Base-by-base conservation (phyloP, 2,113 vertebrate species). In the Indri indri region DNA sequence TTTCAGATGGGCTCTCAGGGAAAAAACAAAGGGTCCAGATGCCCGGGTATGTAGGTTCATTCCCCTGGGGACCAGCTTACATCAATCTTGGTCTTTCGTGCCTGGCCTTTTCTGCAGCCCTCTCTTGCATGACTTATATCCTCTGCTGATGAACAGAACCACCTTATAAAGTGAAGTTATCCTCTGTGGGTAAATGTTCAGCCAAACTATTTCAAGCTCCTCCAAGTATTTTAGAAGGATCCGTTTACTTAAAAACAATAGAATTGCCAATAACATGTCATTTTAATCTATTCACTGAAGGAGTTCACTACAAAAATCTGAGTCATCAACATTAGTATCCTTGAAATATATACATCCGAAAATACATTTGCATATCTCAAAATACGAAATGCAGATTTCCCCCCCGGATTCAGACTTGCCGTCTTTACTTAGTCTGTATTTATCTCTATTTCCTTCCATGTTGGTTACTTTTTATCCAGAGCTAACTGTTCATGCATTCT, bases 151-250 rank as follows among this genome's bases (percentile, higher is more conserved):
- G 89, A 70, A 18, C 61, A 70, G 4, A 66, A 10, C 16, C 2
- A 2, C 25, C 52, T 37, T 54, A 13, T 9, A 25, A 65, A 82
- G 52, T 27, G 14, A 63, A 59, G 57, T 40, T 42, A 7, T 61
- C 10, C 59, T 87, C 85, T 32, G 40, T 59, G 50, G 74, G 45
- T 54, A 37, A 52, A 71, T 65, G 57, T 13, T 87, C 70, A 91
- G 18, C 30, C 63, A 52, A 34, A 13, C 45, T 9, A 52, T 54
- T 96, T 57, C 16, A n/a, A 50, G 61, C 52, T 90, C 47, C 37
- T 5, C 70, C 83, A 84, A 63, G 47, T 47, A 63, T 73, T 61
- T 76, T 42, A 47, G 70, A 93, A 91, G 4, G 42, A 93, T 30
- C 4, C 9, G 76, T 77, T 59, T 50, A 13, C 66, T 71, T 77